A percentile compares a stretch with the other conserved stretches of the same genome.
Conservation (phyloP, 2,797 vertebrate genomes). For the Onychomys arenicola region DNA sequence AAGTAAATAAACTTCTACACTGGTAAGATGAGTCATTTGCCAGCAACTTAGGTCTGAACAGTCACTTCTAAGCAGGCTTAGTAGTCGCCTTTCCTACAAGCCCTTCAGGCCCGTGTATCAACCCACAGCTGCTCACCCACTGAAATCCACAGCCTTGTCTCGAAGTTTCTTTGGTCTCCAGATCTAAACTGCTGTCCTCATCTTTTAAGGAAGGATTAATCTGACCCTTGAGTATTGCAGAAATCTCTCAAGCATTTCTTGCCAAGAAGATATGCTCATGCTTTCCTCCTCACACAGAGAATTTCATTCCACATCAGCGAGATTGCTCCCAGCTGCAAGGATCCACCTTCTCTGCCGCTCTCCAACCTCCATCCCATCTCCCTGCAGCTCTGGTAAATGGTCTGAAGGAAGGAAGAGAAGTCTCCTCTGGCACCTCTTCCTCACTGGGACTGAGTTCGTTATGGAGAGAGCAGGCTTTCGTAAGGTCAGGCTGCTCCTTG, state of each 20-base stretch:
- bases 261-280: neutral
- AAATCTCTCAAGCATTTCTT: neutral
- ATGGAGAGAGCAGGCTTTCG: neutral
- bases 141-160: neutral
- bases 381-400: neutral
- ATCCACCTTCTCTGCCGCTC: neutral
- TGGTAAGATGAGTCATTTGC: neutral
- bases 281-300: neutral
- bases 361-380: too few species aligned
- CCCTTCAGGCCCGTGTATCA: neutral
- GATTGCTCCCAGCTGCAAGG: too few species aligned
- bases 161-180: neutral
- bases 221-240: neutral
- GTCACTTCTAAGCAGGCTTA: neutral
- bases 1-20: neutral
- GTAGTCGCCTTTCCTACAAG: neutral
- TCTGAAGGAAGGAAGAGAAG: neutral
- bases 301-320: neutral
- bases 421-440: neutral
- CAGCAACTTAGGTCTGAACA: neutral
- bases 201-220: neutral
- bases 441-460: neutral
- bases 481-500: too few species aligned
- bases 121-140: neutral
- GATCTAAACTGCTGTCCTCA: neutral